A percentile compares a stretch with the other conserved stretches of the same genome.
phyloP scores from a whole-genome alignment of 1,140 invertebrate species.

The Anoplophora glabripennis region DNA sequence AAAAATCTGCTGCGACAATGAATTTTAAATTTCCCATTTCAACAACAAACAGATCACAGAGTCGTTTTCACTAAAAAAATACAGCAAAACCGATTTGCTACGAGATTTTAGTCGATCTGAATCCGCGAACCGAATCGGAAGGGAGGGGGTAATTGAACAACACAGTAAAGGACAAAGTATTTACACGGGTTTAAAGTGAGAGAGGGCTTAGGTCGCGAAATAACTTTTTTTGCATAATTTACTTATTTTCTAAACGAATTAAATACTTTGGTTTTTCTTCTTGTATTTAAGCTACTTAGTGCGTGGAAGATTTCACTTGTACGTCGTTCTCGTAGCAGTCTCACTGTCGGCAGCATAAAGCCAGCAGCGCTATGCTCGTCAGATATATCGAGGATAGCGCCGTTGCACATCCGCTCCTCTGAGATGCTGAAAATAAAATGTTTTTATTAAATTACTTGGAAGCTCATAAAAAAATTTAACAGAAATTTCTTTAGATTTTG shows the following conservation, averaged over 20 bases:
- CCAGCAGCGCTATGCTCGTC: slow-evolving; percentile 18
- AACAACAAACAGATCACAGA: slow-evolving; percentile 13
- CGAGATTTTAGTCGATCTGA: slow-evolving; percentile 4
- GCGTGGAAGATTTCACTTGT: slow-evolving; percentile 18
- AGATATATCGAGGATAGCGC: slow-evolving; percentile 6
- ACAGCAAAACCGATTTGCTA: slow-evolving; percentile 3
- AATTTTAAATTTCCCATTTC: neutral
- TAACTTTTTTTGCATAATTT: slow-evolving; percentile 10
- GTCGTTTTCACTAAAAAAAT: slow-evolving; percentile 5
- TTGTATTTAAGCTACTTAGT: slow-evolving; percentile 29
- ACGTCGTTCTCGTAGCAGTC: neutral
- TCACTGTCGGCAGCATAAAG: slow-evolving; percentile 13
- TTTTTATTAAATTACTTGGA: neutral
- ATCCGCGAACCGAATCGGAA: slow-evolving; percentile 7
- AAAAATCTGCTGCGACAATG: neutral
- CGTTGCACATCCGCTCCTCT: slow-evolving; percentile 9
- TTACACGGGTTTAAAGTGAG: slow-evolving; percentile 5
- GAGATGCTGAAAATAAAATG: slow-evolving; percentile 16
- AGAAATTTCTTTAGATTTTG: no score
- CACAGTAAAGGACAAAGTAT: slow-evolving; percentile 11
- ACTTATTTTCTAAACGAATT: slow-evolving; percentile 16
- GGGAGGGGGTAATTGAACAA: neutral
- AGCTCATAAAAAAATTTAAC: no score
- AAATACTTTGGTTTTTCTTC: slow-evolving; percentile 36
- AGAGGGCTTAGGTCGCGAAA: neutral